phyloP scores from a whole-genome alignment of 2,888 invertebrate genomes.

The Eledona agricola region DNA sequence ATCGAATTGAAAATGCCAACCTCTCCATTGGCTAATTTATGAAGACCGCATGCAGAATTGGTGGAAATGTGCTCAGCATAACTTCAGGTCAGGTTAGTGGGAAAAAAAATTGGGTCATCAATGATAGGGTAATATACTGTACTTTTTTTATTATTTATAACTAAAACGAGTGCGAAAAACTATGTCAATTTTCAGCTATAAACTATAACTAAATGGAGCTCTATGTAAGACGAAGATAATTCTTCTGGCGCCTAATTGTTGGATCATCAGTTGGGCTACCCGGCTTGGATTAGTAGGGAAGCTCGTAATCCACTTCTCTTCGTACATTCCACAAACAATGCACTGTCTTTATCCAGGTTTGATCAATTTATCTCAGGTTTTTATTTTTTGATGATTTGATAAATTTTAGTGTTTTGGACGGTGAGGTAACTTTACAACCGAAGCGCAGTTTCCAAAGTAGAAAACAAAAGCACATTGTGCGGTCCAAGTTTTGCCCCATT shows the following conservation, averaged over 20 bases:
- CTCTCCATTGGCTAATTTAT: slow-evolving; percentile 86
- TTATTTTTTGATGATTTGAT: too few relatives aligned
- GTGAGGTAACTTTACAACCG: too few relatives aligned
- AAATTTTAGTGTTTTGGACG: too few relatives aligned
- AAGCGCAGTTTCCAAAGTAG: too few relatives aligned
- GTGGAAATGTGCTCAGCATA: slow-evolving; percentile 72
- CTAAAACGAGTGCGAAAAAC: too few relatives aligned
- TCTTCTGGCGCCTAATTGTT: slow-evolving; percentile 50
- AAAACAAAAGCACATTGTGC: too few relatives aligned
- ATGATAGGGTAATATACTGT: slow-evolving; percentile 68
- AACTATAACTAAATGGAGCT: slow-evolving; percentile 55
- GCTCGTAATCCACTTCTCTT: slow-evolving; percentile 72
- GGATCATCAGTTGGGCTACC: slow-evolving; percentile 79
- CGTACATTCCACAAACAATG: slow-evolving; percentile 80
- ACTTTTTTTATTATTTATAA: slow-evolving; percentile 56
- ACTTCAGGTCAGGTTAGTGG: slow-evolving; percentile 83
- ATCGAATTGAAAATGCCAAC: slow-evolving; percentile 82
- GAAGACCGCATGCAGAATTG: slow-evolving; percentile 68
- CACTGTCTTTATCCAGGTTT: slow-evolving; percentile 72
- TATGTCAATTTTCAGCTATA: too few relatives aligned
- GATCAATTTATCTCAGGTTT: too few relatives aligned
- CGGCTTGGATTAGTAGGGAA: slow-evolving; percentile 84
- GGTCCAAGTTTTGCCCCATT: too few relatives aligned
- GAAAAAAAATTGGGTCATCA: slow-evolving; percentile 83
- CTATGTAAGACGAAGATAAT: slow-evolving; percentile 53